Conservation (phyloP, 2,113 vertebrate genomes). For the Pygoscelis adeliae region DNA sequence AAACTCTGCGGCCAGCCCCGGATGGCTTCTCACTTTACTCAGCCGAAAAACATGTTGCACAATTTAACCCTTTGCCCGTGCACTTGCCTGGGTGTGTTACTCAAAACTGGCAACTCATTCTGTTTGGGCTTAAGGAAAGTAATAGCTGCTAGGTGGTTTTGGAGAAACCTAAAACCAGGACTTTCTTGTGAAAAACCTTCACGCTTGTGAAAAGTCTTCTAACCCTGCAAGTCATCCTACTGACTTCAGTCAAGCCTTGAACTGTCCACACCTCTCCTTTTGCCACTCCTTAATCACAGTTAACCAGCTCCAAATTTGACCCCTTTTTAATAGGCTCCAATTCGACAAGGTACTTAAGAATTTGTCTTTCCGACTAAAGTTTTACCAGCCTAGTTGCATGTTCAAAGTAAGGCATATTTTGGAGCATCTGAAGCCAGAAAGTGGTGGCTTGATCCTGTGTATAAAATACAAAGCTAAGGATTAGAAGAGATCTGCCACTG, state of each 20-base stretch:
- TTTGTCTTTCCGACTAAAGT: neutral
- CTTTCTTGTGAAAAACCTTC: neutral
- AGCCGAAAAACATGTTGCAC: neutral
- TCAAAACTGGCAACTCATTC: neutral
- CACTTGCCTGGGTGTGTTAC: neutral
- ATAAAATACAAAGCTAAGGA: neutral
- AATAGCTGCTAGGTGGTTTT: neutral
- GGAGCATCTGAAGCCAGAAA: neutral
- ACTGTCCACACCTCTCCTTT: neutral
- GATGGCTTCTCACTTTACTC: conserved; percentile 66
- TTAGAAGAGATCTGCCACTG: neutral
- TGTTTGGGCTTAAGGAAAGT: neutral
- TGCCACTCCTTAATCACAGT: neutral
- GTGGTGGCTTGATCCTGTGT: neutral
- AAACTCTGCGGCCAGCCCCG: neutral
- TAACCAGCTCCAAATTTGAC: neutral
- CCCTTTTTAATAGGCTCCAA: neutral
- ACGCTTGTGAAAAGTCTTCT: neutral
- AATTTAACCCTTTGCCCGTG: neutral
- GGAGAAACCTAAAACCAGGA: neutral
- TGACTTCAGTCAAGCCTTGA: neutral
- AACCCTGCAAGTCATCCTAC: neutral
- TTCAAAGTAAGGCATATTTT: neutral
- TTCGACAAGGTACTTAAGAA: neutral
- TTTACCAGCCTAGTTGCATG: neutral